Evolutionary conservation across 1,140 invertebrate genomes (phyloP), one percentile per base, ranked within the genome.

Genomic region (Maconellicoccus hirsutus): DNA sequence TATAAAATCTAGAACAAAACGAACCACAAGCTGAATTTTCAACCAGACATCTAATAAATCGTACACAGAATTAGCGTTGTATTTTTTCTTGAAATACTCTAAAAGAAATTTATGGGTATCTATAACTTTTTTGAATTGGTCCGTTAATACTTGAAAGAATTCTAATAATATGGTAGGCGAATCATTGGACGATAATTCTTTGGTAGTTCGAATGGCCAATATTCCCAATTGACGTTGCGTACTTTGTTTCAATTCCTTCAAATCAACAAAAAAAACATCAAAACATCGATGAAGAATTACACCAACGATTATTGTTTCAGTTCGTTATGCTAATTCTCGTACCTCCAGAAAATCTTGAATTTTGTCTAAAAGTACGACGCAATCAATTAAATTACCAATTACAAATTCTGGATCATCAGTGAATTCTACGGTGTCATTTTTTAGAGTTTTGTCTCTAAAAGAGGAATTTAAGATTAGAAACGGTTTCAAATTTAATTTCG

Each of bases 401-500:
- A 66, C 61, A 66, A 23, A 66, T 66, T 66, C 61, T 8, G 61
- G 25, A 66, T 66, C 61, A 66, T 66, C 61, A 8, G 61, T 25
- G 19, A 23, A 66, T 16, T 66, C 61, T 6, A 66, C 16, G 8
- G 61, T 26, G 25, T 66, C 61, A 16, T 22, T 25, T 26, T 66
- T 66, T 26, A 4, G 61, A 14, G 16, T 23, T 66, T 52, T 52
- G n/a, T 52, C 42, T 52, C 42, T 52, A 19, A 33, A 33, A 6
- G 3, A 33, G 4, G 12, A 33, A 33, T 59, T 59, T 59, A 2
- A 10, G 19, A 66, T 26, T 26, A 66, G 22, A 8, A 23, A 66
- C 42, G 14, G 14, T 52, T 52, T 2, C 12, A 3, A 3, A 52
- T 52, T 52, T 2, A 66, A 66, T 23, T 23, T 6, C 19, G 22